Evolutionary conservation across 2,888 invertebrate genomes (phyloP).

Genomic region (Epirrita christyi): DNA sequence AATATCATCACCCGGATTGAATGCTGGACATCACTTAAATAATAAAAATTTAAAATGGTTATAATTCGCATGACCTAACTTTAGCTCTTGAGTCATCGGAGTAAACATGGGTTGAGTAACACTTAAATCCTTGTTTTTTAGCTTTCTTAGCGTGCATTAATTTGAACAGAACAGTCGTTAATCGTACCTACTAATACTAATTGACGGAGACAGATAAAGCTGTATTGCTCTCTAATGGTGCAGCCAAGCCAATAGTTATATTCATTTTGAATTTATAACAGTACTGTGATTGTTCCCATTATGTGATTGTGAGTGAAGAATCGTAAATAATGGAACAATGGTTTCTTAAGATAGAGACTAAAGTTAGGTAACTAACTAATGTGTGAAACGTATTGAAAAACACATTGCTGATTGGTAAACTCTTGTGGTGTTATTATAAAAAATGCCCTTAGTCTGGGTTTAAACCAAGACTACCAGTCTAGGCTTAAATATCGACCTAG

Average conservation of each 20-base stretch:
- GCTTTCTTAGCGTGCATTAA: slow-evolving; percentile 60
- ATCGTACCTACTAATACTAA: slow-evolving; percentile 57
- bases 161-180: slow-evolving; percentile 59
- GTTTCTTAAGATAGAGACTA: too few relatives aligned
- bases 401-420: too few relatives aligned
- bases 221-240: slow-evolving; percentile 42
- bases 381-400: too few relatives aligned
- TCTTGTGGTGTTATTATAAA: too few relatives aligned
- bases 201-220: slow-evolving; percentile 69
- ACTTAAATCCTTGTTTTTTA: slow-evolving; percentile 53
- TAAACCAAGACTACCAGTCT: too few relatives aligned
- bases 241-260: slow-evolving; percentile 19
- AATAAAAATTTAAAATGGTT: neutral
- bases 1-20: too few relatives aligned
- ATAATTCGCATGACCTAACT: slow-evolving; percentile 46
- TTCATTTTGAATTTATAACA: slow-evolving; percentile 7
- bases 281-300: slow-evolving; percentile 1
- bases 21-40: too few relatives aligned
- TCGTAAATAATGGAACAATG: too few relatives aligned
- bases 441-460: too few relatives aligned
- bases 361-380: too few relatives aligned
- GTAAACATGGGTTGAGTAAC: slow-evolving; percentile 66
- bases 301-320: neutral
- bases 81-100: slow-evolving; percentile 61
- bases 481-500: too few relatives aligned